Conservation (phyloP, 2,113 vertebrate genomes). For the Myotis lucifugus region DNA sequence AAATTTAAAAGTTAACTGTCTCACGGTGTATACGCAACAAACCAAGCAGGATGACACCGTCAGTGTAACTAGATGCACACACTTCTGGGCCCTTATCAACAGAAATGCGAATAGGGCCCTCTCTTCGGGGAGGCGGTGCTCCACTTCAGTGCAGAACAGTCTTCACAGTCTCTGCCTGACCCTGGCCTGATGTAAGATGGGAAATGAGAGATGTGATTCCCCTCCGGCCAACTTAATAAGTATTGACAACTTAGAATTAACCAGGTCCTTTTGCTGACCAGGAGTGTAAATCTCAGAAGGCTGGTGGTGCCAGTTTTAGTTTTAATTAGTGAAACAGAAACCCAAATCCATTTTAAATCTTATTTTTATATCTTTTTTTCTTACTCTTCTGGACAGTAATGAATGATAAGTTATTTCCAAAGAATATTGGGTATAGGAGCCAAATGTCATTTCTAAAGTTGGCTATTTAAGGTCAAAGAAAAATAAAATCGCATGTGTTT, state of each 20-base stretch:
- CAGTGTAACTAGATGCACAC: not conserved
- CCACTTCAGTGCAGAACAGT: slow-evolving; percentile 28
- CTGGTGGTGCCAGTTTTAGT: slow-evolving; percentile 86
- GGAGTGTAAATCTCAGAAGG: slow-evolving; percentile 84
- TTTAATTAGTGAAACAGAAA: slow-evolving; percentile 90
- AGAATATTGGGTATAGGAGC: not conserved
- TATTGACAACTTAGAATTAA: slow-evolving; percentile 87
- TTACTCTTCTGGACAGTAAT: slow-evolving; percentile 50
- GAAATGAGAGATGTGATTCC: slow-evolving; percentile 80
- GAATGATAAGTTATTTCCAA: slow-evolving; percentile 49
- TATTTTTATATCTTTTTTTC: slow-evolving; percentile 69
- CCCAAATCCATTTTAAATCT: slow-evolving; percentile 85
- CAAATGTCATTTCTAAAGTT: not conserved
- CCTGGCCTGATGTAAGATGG: slow-evolving; percentile 79
- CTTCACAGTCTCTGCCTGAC: slow-evolving; percentile 81
- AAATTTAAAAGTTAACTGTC: not conserved
- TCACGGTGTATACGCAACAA: not conserved
- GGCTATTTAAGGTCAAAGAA: slow-evolving; percentile 37
- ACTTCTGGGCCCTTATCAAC: not conserved
- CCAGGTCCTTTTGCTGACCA: slow-evolving; percentile 83
- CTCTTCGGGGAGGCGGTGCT: not conserved
- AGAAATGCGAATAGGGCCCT: not conserved
- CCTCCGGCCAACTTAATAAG: slow-evolving; percentile 89
- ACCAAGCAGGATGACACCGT: not conserved
- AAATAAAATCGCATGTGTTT: slow-evolving; percentile 23